A percentile compares a stretch with the other conserved stretches of the same genome.
Conservation (phyloP, 2,113 vertebrate species). For the Ploceus nigricollis region DNA sequence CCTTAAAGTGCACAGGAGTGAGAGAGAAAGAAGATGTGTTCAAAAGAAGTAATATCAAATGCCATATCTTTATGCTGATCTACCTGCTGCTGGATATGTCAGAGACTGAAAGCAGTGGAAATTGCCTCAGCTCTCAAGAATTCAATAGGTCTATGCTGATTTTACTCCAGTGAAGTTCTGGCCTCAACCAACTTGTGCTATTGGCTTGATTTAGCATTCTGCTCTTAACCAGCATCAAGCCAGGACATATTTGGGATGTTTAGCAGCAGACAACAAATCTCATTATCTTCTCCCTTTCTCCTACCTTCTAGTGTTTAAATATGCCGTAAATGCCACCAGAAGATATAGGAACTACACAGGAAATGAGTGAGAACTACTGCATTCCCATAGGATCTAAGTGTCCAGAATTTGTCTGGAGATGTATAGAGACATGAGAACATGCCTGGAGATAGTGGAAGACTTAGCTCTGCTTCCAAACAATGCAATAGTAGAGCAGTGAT, state of each 20-base stretch:
- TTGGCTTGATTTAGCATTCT: background rate
- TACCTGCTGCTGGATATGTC: background rate
- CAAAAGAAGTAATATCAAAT: background rate
- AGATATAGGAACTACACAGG: background rate
- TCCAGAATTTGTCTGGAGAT: background rate
- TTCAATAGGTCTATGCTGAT: background rate
- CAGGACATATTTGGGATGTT: background rate
- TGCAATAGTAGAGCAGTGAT: background rate
- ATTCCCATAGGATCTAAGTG: background rate
- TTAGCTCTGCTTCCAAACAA: background rate
- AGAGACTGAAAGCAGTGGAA: background rate
- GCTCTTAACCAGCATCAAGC: background rate
- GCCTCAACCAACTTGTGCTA: background rate
- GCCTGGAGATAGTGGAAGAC: background rate
- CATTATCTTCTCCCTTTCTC: background rate
- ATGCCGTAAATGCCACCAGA: background rate
- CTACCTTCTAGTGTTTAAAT: background rate
- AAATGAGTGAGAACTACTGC: background rate
- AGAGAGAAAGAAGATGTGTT: background rate
- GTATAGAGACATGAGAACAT: background rate
- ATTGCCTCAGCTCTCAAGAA: background rate
- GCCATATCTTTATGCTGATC: background rate
- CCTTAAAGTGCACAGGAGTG: background rate
- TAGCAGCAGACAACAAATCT: background rate
- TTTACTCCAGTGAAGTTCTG: background rate